Base-by-base conservation (phyloP, 2,888 invertebrate species). In the Tetropium fuscum region DNA sequence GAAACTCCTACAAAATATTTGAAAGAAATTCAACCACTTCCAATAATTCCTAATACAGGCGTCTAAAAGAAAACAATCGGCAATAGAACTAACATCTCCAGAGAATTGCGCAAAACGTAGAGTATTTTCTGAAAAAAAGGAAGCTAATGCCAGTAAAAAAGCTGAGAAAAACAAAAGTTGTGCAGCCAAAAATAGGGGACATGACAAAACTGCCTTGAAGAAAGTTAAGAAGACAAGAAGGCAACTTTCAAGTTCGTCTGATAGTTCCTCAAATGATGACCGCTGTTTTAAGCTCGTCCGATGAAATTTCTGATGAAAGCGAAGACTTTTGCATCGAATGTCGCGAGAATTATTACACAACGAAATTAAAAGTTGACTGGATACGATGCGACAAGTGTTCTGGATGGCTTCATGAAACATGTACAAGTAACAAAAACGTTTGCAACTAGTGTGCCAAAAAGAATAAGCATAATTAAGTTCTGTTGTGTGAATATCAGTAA, bases 341-440 rank as follows among this genome's bases (percentile, higher is more conserved):
- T 25, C 25, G 25, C 32, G n/a, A 32, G 32, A 3, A 32, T 4
- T 32, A 32, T 32, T 32, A 32, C 10, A n/a, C 32, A 32, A 32
- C 32, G 10, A 32, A 32, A 3, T 32, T n/a, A n/a, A n/a, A n/a
- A n/a, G n/a, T 8, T 32, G 32, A 32, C n/a, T 32, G 32, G 32
- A 32, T 32, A 32, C n/a, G 10, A 32, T 32, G 32, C 32, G 32
- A 32, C 3, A 32, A 32, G n/a, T 32, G 32, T 32, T 8, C 32
- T 32, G n/a, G 32, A n/a, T 32, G 32, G 32, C 32, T 32, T 32
- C 32, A 32, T 32, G 32, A 32, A 11, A 32, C 32, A 32, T 32
- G n/a, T n/a, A n/a, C n/a, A n/a, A n/a, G 32, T 5, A 32, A 4
- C 32, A 5, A 11, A 3, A 8, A 32, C 32, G 10, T 32, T 32